phyloP scores from a whole-genome alignment of 1,140 invertebrate genomes.

The Heliconius nattereri region DNA sequence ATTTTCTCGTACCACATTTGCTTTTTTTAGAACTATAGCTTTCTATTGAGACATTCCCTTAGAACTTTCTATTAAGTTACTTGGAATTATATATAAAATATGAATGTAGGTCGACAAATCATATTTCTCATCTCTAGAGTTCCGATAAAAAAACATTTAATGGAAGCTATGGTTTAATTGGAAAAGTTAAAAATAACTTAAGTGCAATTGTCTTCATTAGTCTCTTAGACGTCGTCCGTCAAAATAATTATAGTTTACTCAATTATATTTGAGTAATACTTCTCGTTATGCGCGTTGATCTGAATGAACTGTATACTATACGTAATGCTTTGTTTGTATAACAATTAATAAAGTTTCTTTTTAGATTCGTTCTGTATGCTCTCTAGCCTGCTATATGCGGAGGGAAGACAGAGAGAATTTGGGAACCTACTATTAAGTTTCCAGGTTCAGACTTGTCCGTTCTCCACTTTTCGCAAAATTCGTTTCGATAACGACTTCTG shows the following conservation, averaged over 20 bases:
- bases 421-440: too few relatives aligned
- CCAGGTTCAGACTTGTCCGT: too few relatives aligned
- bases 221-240: neutral
- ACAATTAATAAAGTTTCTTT: neutral
- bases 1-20: neutral
- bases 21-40: neutral
- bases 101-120: neutral
- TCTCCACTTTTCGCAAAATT: too few relatives aligned
- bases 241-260: neutral
- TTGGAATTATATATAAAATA: neutral
- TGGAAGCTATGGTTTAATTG: slow-evolving; percentile 2
- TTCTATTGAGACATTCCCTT: neutral
- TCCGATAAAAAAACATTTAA: neutral
- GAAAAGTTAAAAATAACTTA: slow-evolving; percentile 24
- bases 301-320: neutral
- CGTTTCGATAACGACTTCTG: neutral
- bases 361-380: too few relatives aligned
- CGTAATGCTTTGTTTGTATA: neutral
- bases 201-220: slow-evolving; percentile 22
- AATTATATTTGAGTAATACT: slow-evolving; percentile 10
- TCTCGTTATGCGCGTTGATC: neutral
- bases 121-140: neutral
- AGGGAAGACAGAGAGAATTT: too few relatives aligned
- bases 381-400: too few relatives aligned
- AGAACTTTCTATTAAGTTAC: neutral